Percentiles rank a stretch among this genome's conserved stretches.
Conservation (phyloP, 2,113 vertebrate genomes). For the Myrmecophaga tridactyla region DNA sequence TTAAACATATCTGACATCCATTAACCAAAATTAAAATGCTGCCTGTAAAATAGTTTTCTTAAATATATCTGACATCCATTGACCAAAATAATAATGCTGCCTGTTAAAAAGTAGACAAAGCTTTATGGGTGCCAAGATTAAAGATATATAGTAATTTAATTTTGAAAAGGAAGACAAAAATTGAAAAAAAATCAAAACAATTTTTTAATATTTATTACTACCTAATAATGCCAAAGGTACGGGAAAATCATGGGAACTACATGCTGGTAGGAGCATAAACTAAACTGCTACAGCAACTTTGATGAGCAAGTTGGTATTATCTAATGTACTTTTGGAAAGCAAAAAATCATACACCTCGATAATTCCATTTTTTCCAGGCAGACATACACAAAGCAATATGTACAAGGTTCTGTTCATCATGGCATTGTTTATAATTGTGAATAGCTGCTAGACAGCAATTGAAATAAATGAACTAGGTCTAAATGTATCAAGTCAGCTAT, state of each 20-base stretch:
- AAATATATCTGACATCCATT: background rate
- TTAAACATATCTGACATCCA: background rate
- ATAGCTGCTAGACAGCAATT: background rate
- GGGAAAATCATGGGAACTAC: background rate
- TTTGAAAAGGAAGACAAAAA: background rate
- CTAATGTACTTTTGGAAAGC: constrained; percentile 26
- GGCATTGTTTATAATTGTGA: background rate
- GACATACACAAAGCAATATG: background rate
- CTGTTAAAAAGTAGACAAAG: background rate
- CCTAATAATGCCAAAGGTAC: background rate
- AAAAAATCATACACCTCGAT: background rate
- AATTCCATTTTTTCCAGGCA: constrained; percentile 31
- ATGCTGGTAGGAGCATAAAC: background rate
- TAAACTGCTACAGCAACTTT: background rate
- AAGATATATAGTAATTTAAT: background rate
- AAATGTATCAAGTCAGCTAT: background rate
- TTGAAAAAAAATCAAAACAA: background rate
- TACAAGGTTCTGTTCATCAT: background rate
- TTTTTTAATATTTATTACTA: background rate
- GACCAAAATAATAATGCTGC: constrained; percentile 11
- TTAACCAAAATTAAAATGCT: constrained; percentile 32
- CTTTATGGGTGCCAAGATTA: background rate
- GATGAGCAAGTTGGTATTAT: background rate
- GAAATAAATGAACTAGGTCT: background rate
- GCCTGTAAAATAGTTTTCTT: background rate